Evolutionary conservation across 2,113 vertebrate genomes (phyloP).

Genomic region (Dipodomys stephensi): DNA sequence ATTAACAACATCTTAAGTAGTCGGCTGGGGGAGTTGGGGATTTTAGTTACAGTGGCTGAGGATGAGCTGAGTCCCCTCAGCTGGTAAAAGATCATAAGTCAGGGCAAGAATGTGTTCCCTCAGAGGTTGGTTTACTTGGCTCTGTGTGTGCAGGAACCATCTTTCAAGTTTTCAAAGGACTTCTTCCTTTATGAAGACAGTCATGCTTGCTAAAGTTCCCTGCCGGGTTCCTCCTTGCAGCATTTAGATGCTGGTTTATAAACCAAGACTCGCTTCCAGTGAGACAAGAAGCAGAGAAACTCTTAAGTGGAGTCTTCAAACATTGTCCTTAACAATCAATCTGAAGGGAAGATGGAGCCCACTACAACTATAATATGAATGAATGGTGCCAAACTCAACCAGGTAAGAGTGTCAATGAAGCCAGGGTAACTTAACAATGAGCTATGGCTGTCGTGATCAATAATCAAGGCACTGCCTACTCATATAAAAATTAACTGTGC

Average conservation of each 20-base stretch:
- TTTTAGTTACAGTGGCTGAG: neutral
- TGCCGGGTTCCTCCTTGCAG: constrained; percentile 9
- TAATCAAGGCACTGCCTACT: neutral
- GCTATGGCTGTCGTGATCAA: neutral
- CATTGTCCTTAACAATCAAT: neutral
- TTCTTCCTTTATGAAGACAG: constrained; percentile 37
- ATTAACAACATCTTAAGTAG: constrained; percentile 69
- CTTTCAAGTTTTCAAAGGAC: neutral
- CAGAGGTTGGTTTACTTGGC: constrained; percentile 23
- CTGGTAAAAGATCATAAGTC: constrained; percentile 10
- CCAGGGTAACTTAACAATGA: neutral
- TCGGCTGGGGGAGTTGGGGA: neutral
- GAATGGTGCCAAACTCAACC: neutral
- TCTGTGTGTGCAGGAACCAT: neutral
- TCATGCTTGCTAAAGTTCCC: neutral
- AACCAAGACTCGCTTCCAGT: constrained; percentile 15
- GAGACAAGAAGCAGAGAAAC: neutral
- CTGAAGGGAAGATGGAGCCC: neutral
- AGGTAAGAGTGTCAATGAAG: neutral
- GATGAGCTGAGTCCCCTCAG: neutral
- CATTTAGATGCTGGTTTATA: constrained; percentile 23
- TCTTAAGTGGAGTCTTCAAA: neutral
- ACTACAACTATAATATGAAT: neutral
- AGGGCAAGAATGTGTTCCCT: constrained; percentile 12
- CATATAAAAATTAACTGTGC: neutral